These are phyloP conservation scores for Vimba vimba DNA, from an alignment of 2,113 vertebrate species.

Conservation along the genomic window DNA sequence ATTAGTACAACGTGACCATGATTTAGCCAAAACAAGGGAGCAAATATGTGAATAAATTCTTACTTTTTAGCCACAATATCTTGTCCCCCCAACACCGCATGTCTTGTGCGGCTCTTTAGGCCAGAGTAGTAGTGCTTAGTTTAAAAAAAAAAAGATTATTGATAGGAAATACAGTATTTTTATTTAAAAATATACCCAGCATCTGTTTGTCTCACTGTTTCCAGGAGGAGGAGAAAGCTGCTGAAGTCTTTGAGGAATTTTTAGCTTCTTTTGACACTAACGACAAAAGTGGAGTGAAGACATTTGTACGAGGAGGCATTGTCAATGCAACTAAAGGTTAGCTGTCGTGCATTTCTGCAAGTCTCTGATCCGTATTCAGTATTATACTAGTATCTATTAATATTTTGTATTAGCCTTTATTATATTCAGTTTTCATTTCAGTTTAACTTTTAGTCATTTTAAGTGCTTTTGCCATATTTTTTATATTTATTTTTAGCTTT, in stretches of 20 bases:
- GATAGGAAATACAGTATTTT: too few relatives aligned
- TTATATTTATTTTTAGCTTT: too few relatives aligned
- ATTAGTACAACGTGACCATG: not conserved
- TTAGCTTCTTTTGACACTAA: slow-evolving; percentile 78
- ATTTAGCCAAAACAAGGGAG: not conserved
- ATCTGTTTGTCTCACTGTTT: slow-evolving; percentile 12
- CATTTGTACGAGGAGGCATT: slow-evolving; percentile 82
- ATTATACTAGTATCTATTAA: not conserved
- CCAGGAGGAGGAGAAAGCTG: slow-evolving; percentile 82
- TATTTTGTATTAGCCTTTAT: not conserved
- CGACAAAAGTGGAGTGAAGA: slow-evolving; percentile 76
- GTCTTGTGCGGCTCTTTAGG: not conserved
- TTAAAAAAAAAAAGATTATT: too few relatives aligned
- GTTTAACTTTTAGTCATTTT: not conserved
- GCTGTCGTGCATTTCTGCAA: not conserved
- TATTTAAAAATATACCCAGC: too few relatives aligned
- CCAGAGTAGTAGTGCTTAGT: not conserved
- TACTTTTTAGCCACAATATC: too few relatives aligned
- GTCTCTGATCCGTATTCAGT: not conserved
- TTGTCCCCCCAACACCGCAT: too few relatives aligned
- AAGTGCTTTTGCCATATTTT: not conserved
- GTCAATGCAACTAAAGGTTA: slow-evolving; percentile 82
- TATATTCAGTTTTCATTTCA: not conserved
- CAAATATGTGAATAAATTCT: not conserved
- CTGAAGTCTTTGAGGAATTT: slow-evolving; percentile 84